These are phyloP conservation scores for Danio albolineatus DNA, from an alignment of 2,797 vertebrate species.

Conservation along the genomic window DNA sequence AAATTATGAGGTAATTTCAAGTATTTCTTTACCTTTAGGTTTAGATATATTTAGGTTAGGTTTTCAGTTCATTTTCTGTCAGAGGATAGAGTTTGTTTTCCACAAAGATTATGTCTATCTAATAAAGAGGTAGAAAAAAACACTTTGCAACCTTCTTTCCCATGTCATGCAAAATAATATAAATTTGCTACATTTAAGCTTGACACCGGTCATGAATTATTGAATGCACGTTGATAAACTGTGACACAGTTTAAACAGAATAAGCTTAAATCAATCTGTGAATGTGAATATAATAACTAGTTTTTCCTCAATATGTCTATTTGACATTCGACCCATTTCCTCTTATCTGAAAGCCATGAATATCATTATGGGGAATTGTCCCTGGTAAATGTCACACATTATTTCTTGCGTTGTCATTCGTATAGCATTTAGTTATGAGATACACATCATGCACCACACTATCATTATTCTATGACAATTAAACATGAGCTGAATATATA, in stretches of 20 bases:
- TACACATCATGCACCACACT: neutral
- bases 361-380: slow-evolving; percentile 34
- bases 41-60: no score
- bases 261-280: neutral
- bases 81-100: no score
- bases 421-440: slow-evolving; percentile 20
- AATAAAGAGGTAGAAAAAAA: no score
- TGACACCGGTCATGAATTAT: no score
- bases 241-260: neutral
- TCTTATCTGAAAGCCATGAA: slow-evolving; percentile 37
- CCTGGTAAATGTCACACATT: slow-evolving; percentile 44
- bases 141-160: no score
- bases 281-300: neutral
- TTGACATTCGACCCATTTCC: neutral
- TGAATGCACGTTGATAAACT: no score
- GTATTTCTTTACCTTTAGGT: no score
- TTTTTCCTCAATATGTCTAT: neutral
- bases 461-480: neutral
- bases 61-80: no score
- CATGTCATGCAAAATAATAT: no score
- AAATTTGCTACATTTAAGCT: no score
- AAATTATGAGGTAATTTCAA: no score
- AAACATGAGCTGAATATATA: neutral
- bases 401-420: neutral
- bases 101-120: no score